These are phyloP conservation scores for Drosophila trichaetosa DNA, from an alignment of 2,888 invertebrate species.

Conservation along the genomic window DNA sequence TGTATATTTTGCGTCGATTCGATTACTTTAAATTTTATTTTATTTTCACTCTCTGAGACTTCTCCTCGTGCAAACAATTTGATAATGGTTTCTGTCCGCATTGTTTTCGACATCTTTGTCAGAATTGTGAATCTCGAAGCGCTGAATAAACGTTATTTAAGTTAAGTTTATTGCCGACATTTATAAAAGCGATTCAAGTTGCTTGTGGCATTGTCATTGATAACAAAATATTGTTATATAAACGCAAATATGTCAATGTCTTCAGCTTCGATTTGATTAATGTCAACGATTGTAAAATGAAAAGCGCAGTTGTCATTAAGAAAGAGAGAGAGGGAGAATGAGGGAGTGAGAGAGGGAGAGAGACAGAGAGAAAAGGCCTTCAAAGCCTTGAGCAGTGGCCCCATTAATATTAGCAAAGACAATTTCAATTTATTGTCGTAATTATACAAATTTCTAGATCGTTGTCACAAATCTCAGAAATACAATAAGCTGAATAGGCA, in stretches of 20 bases:
- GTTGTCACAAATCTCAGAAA: not conserved
- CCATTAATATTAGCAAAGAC: not conserved
- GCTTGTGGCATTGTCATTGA: conserved; percentile 16
- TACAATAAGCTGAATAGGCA: not conserved
- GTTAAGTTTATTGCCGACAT: conserved; percentile 64
- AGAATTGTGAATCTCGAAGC: conserved; percentile 47
- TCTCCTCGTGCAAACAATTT: conserved; percentile 1
- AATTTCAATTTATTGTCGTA: not conserved
- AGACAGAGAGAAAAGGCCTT: not conserved
- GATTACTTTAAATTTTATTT: not conserved
- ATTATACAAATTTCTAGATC: not conserved
- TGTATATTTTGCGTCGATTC: conserved; percentile 4
- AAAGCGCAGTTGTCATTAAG: conserved; percentile 19
- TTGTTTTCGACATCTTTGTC: not conserved
- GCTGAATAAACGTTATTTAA: conserved; percentile 58
- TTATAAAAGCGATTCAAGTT: conserved; percentile 43
- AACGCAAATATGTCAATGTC: conserved; percentile 12
- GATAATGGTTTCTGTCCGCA: not conserved
- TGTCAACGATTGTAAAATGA: not conserved
- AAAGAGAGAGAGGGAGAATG: not conserved
- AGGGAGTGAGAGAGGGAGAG: not conserved
- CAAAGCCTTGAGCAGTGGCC: not conserved
- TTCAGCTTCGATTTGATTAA: conserved; percentile 53
- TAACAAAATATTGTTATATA: conserved; percentile 28
- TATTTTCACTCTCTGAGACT: conserved; percentile 1